Base-by-base conservation (phyloP, 2,888 invertebrate species). In the Camponotus fellah region DNA sequence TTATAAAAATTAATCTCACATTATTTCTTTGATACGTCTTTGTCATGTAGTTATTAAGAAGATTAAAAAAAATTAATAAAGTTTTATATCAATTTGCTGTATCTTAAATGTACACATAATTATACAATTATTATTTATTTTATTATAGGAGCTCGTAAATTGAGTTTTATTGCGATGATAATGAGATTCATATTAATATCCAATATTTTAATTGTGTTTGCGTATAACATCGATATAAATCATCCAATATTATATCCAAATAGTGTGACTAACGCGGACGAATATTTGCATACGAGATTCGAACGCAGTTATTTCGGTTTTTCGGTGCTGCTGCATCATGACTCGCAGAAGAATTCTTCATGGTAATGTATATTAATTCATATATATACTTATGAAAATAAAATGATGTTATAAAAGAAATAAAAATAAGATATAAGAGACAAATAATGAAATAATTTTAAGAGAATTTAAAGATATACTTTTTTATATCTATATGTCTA, bases 221-320 rank as follows among this genome's bases (percentile, higher is more conserved):
- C 88, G 12, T 93, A 93, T 60, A 93, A 93, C 72, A 77, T 93
- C 46, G 91, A 92, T 46, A 74, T 56, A 58, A 60, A 87, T 40
- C 81, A 87, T 83, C 86, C 89, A 8, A 66, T 89, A 14, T 43
- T 91, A 64, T 87, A 85, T 82, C 46, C 82, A 9, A 69, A 84
- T 34, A 75, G 66, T n/a, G 75, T 32, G 9, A 32, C 58, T 4
- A 68, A 79, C 6, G 56, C 12, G 43, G 9, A 60, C 6, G 53
- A 60, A 6, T 68, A 75, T 65, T 0, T 37, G 9, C 6, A 56
- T 1, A 68, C 74, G 26, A 56, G 66, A 46, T 64, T 53, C 17
- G 53, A 60, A 32, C 40, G 34, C 17, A 85, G 75, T 71, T 92
- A 91, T 71, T 92, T 92, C 58, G 93, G 93, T n/a, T 93, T 90